These are phyloP conservation scores for Telenomus remus DNA, from an alignment of 1,140 invertebrate species.

Conservation along the genomic window DNA sequence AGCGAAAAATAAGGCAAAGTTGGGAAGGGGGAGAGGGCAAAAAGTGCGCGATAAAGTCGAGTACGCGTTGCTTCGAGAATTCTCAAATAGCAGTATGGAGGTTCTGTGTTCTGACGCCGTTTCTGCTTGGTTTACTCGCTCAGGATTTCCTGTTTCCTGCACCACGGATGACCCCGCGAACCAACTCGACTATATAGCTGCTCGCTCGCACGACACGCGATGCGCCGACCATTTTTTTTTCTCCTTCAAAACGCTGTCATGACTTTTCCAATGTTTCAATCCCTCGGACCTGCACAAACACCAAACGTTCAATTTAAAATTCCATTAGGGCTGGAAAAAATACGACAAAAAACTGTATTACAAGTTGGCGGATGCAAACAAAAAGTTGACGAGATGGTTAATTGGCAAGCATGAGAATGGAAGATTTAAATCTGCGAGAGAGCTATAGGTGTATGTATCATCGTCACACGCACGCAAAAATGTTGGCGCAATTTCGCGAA, in stretches of 20 bases:
- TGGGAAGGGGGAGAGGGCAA: no score
- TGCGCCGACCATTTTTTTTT: slow-evolving; percentile 16
- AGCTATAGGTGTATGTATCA: slow-evolving; percentile 42
- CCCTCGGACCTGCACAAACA: not conserved
- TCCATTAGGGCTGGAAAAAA: no score
- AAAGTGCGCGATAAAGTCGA: no score
- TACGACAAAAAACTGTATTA: no score
- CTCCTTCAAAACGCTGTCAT: not conserved
- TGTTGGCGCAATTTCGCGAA: slow-evolving; percentile 51
- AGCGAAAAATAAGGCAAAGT: no score
- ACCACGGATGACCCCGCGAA: slow-evolving; percentile 62
- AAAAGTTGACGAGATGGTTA: no score
- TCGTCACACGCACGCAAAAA: slow-evolving; percentile 40
- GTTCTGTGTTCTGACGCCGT: slow-evolving; percentile 62
- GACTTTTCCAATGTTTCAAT: not conserved
- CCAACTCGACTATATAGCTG: slow-evolving; percentile 45
- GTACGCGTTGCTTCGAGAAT: slow-evolving; percentile 40
- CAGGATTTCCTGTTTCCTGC: slow-evolving; percentile 72
- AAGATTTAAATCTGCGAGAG: slow-evolving; percentile 32
- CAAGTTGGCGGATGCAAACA: no score
- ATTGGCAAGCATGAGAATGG: slow-evolving; percentile 13
- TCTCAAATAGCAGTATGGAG: slow-evolving; percentile 60
- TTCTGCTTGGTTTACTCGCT: slow-evolving; percentile 68
- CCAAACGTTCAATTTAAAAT: not conserved
- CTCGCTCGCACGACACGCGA: slow-evolving; percentile 41